Conservation (phyloP, 1,140 invertebrate species). For the Drosophila trapezifrons region DNA sequence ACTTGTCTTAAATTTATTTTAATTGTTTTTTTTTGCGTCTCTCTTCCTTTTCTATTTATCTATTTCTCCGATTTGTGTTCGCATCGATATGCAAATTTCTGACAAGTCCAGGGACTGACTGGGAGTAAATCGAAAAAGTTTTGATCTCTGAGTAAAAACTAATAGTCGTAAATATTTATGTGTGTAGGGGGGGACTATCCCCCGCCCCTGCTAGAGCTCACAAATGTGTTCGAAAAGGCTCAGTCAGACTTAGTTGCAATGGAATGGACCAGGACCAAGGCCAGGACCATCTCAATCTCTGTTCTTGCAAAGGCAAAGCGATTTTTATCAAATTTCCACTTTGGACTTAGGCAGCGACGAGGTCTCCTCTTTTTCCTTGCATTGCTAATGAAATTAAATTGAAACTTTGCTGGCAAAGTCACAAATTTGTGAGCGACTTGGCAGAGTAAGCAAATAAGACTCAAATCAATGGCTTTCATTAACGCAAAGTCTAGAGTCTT, state of each 20-base stretch:
- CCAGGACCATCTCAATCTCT: slow-evolving; percentile 40
- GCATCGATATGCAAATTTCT: slow-evolving; percentile 75
- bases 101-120: slow-evolving; percentile 27
- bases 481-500: slow-evolving; percentile 8
- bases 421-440: slow-evolving; percentile 26
- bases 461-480: slow-evolving; percentile 33
- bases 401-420: slow-evolving; percentile 47
- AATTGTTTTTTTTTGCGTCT: slow-evolving; percentile 58
- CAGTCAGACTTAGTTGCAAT: slow-evolving; percentile 54
- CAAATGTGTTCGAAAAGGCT: slow-evolving; percentile 61
- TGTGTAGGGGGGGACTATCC: slow-evolving; percentile 26
- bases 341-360: slow-evolving; percentile 14
- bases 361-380: slow-evolving; percentile 28
- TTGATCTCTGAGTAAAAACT: slow-evolving; percentile 63
- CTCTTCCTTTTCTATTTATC: slow-evolving; percentile 6
- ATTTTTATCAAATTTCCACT: slow-evolving; percentile 65
- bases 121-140: slow-evolving; percentile 74
- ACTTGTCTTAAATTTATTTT: slow-evolving; percentile 72
- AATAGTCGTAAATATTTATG: slow-evolving; percentile 83
- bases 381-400: slow-evolving; percentile 76
- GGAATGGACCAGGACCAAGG: no score
- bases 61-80: slow-evolving; percentile 13
- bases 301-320: slow-evolving; percentile 23
- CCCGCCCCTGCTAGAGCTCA: slow-evolving; percentile 36
- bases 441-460: slow-evolving; percentile 6